Evolutionary conservation across 2,888 invertebrate genomes (phyloP), one percentile per base, ranked within the genome.

Genomic region (Hemaris fuciformis): DNA sequence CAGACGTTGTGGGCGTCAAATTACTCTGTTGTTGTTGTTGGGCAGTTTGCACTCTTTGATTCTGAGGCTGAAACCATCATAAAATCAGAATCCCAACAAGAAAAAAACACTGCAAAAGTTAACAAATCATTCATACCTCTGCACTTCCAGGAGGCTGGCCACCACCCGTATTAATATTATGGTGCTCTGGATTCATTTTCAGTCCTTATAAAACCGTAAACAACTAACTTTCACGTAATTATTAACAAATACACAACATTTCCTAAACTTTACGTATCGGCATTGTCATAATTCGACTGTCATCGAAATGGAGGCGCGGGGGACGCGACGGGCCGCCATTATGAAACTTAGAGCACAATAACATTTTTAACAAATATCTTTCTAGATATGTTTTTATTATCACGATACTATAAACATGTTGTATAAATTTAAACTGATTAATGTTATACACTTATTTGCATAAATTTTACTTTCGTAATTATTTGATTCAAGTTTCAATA

Each of bases 281-380:
- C 88, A 89, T 92, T 91, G 91, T 91, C 91, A 91, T 90, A 89
- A 87, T 89, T 93, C 88, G 93, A 93, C 93, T 94, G 94, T 94
- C 94, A 94, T 86, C 91, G 93, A 93, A 93, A 93, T 93, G 89
- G 90, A 93, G 93, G 93, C 93, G 94, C 93, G 94, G 94, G 94
- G 94, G 94, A 94, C 94, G 94, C 94, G 93, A 93, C 93, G 93
- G 93, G 92, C 93, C 93, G 94, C 94, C 94, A 94, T 94, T 93
- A 93, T 88, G 89, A 91, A 93, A 91, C 89, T 88, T 87, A 80
- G 79, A 79, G 81, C 91, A 93, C 92, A 93, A 92, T 87, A 93
- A 92, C 92, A 93, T 91, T 84, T 88, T 82, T 70, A 77, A 78
- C 69, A 72, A 69, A 22, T 53, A 57, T 48, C 57, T 62, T 67